Evolutionary conservation across 2,113 vertebrate genomes (phyloP).

Genomic region (Turnix velox): DNA sequence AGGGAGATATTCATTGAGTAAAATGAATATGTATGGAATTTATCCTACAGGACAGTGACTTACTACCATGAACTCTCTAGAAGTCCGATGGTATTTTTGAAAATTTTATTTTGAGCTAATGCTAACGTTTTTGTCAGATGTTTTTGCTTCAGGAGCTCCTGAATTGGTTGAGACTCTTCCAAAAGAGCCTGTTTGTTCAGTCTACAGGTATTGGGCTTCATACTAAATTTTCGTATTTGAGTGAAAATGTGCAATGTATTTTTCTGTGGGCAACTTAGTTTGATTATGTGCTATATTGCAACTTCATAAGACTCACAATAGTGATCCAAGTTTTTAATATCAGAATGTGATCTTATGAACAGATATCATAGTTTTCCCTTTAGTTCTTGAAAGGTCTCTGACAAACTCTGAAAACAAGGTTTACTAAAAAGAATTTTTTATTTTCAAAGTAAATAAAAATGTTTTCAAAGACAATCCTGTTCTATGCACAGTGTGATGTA

Average conservation of each 20-base stretch:
- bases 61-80: background rate
- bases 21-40: background rate
- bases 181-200: background rate
- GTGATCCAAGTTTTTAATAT: background rate
- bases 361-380: background rate
- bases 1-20: background rate
- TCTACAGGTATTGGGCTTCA: background rate
- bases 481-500: accelerated
- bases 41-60: background rate
- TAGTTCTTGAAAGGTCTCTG: background rate
- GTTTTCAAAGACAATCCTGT: background rate
- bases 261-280: too few relatives aligned
- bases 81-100: background rate
- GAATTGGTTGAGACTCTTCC: background rate
- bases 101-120: background rate
- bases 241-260: background rate
- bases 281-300: background rate
- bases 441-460: background rate
- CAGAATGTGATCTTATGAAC: background rate
- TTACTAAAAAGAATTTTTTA: background rate
- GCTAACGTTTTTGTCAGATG: background rate
- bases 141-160: background rate
- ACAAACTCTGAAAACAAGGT: background rate
- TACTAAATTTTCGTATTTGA: background rate
- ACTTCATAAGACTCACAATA: background rate